Conservation (phyloP, 2,797 vertebrate species). For the Catamblyrhynchus diadema region DNA sequence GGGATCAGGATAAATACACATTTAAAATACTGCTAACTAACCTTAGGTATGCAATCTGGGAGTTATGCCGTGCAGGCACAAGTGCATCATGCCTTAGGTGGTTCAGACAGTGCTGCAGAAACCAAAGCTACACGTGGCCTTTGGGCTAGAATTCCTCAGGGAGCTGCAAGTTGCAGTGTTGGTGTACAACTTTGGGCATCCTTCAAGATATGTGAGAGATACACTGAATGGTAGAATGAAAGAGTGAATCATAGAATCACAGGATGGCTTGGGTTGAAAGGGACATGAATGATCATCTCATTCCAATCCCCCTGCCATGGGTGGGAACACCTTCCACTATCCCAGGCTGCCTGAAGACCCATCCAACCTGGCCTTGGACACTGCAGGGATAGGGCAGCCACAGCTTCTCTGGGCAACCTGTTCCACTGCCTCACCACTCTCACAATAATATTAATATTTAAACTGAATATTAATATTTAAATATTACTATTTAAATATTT, state of each 20-base stretch:
- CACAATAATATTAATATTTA: too few relatives aligned
- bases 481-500: too few relatives aligned
- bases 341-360: neutral
- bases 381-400: neutral
- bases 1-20: neutral
- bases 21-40: neutral
- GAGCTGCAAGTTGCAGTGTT: neutral
- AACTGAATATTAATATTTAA: too few relatives aligned
- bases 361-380: neutral
- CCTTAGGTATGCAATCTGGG: neutral
- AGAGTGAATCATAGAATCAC: neutral
- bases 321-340: neutral
- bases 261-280: neutral
- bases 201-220: neutral
- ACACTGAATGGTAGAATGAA: neutral
- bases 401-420: neutral
- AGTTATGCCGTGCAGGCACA: neutral
- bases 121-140: accelerated
- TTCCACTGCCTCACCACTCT: neutral
- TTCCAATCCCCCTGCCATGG: neutral
- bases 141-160: neutral
- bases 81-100: neutral
- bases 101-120: neutral
- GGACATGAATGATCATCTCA: neutral
- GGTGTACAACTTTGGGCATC: neutral